Evolutionary conservation across 2,797 vertebrate species (phyloP).

Genomic region (Sparus aurata): DNA sequence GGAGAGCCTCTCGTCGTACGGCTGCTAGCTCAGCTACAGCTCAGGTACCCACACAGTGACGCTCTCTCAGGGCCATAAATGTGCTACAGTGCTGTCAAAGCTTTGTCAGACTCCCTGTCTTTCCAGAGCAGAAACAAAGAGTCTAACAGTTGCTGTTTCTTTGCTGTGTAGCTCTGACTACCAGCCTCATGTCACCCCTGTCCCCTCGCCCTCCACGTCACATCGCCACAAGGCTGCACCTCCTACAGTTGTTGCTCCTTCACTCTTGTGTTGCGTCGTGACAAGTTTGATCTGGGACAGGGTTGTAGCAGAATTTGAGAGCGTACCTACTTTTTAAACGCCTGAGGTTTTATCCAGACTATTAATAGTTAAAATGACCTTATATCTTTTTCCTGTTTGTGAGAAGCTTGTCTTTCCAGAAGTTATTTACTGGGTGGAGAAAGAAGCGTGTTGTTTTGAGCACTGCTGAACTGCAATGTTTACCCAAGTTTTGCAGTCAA

Average conservation of each 20-base stretch:
- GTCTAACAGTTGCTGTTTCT: neutral
- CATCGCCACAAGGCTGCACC: neutral
- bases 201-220: neutral
- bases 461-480: conserved; percentile 48
- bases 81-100: neutral
- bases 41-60: neutral
- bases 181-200: neutral
- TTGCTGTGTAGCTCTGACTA: neutral
- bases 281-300: neutral
- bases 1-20: neutral
- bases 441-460: conserved; percentile 41
- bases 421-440: conserved; percentile 32
- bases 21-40: neutral
- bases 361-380: neutral
- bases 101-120: neutral
- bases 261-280: neutral
- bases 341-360: neutral
- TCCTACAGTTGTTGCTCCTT: neutral
- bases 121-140: neutral
- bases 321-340: neutral
- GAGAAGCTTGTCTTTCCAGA: conserved; percentile 26
- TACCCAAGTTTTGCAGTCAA: conserved; percentile 52
- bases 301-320: neutral
- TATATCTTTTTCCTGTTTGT: neutral
- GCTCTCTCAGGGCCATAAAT: too few relatives aligned